Evolutionary conservation across 2,888 invertebrate species (phyloP).

Genomic region (Luffia ferchaultella): DNA sequence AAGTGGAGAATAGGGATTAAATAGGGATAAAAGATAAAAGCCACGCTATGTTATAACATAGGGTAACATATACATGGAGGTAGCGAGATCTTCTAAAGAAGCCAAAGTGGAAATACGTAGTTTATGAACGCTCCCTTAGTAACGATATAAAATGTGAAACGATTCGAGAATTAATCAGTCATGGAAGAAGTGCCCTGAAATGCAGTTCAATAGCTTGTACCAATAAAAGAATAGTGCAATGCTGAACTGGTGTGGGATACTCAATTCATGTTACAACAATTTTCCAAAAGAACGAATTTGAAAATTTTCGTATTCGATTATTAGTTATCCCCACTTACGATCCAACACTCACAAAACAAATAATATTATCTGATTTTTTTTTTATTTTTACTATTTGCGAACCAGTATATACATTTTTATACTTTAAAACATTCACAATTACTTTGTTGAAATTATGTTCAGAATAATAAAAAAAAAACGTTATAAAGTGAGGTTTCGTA

Average conservation of each 20-base stretch:
- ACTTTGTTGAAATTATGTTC: too few relatives aligned
- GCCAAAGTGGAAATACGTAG: not conserved
- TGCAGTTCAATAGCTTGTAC: not conserved
- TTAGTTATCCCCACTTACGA: not conserved
- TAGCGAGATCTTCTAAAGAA: not conserved
- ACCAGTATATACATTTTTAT: not conserved
- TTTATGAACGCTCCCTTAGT: not conserved
- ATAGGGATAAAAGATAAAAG: not conserved
- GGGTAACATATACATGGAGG: not conserved
- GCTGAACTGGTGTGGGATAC: not conserved
- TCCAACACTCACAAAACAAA: not conserved
- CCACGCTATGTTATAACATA: not conserved
- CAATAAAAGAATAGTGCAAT: not conserved
- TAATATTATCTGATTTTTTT: not conserved
- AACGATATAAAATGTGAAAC: not conserved
- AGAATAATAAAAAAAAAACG: too few relatives aligned
- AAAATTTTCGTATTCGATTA: not conserved
- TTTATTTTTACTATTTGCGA: not conserved
- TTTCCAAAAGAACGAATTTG: not conserved
- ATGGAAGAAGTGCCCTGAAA: not conserved
- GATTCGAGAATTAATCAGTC: not conserved
- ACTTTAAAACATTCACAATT: too few relatives aligned
- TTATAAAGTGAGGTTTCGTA: too few relatives aligned
- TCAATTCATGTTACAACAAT: not conserved
- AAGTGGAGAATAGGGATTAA: not conserved